These are phyloP conservation scores for Phaonia tiefii DNA, from an alignment of 2,888 invertebrate species.

Conservation along the genomic window DNA sequence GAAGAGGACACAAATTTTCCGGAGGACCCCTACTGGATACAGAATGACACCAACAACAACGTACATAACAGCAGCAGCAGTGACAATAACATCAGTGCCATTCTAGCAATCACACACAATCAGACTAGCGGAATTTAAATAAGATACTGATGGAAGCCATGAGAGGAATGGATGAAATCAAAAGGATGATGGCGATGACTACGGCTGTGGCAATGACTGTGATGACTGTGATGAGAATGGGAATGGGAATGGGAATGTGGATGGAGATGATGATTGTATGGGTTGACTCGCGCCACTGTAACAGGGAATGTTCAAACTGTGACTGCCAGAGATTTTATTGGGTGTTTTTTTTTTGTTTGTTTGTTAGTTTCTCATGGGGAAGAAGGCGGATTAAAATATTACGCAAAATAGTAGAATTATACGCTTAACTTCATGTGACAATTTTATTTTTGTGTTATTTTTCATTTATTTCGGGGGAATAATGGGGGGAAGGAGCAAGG, in stretches of 20 bases:
- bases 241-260: neutral
- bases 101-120: conserved; percentile 32
- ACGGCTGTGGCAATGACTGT: neutral
- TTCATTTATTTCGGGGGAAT: neutral
- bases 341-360: neutral
- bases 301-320: conserved; percentile 13
- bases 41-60: conserved; percentile 29
- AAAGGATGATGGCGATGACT: conserved; percentile 23
- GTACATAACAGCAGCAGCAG: neutral
- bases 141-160: conserved; percentile 42
- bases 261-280: conserved; percentile 17
- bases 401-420: conserved; percentile 3
- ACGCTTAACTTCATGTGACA: neutral
- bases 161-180: conserved; percentile 11
- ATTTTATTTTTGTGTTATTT: neutral
- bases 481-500: too few species aligned
- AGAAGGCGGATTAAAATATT: conserved; percentile 32
- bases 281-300: conserved; percentile 9
- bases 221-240: neutral
- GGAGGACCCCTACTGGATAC: conserved; percentile 14
- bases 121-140: conserved; percentile 35
- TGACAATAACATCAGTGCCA: conserved; percentile 17
- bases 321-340: conserved; percentile 27
- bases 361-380: neutral
- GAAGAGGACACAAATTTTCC: neutral